Evolutionary conservation across 2,797 vertebrate species (phyloP).

Genomic region (Hyperoplus immaculatus): DNA sequence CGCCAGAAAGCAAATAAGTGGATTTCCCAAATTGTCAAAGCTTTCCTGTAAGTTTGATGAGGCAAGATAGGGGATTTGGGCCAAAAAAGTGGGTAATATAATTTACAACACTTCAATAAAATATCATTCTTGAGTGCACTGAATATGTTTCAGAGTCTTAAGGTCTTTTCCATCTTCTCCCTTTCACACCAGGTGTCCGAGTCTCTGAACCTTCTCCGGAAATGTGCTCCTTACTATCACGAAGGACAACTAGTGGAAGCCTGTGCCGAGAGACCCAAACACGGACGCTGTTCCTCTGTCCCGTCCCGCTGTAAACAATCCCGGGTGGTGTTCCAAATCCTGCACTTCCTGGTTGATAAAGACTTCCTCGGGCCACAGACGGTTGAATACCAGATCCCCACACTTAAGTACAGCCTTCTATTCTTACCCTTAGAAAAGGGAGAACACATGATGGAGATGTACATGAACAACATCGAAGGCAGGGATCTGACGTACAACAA

Average conservation of each 20-base stretch:
- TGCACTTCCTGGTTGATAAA: constrained; percentile 96
- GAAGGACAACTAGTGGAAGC: constrained; percentile 88
- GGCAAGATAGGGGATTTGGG: background rate
- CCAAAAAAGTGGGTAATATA: background rate
- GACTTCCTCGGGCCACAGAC: constrained; percentile 97
- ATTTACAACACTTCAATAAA: background rate
- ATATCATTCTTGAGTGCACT: background rate
- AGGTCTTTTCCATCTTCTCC: constrained; percentile 3
- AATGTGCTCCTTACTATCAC: constrained; percentile 94
- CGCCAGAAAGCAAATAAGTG: background rate
- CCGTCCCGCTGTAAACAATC: constrained; percentile 92
- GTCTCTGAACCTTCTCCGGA: constrained; percentile 91
- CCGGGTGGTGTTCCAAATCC: constrained; percentile 91
- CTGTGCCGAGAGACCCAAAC: constrained; percentile 87
- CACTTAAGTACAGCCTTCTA: constrained; percentile 95
- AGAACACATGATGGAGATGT: constrained; percentile 93
- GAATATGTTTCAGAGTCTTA: background rate
- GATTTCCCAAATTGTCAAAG: background rate
- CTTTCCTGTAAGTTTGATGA: background rate
- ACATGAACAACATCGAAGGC: constrained; percentile 91
- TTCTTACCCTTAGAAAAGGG: constrained; percentile 94
- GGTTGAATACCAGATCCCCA: constrained; percentile 95
- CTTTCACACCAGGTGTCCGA: constrained; percentile 86
- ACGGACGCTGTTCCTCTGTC: constrained; percentile 88
- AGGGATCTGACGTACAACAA: constrained; percentile 92